Evolutionary conservation across 1,140 invertebrate genomes (phyloP).

Genomic region (Atopsyche davidsoni): DNA sequence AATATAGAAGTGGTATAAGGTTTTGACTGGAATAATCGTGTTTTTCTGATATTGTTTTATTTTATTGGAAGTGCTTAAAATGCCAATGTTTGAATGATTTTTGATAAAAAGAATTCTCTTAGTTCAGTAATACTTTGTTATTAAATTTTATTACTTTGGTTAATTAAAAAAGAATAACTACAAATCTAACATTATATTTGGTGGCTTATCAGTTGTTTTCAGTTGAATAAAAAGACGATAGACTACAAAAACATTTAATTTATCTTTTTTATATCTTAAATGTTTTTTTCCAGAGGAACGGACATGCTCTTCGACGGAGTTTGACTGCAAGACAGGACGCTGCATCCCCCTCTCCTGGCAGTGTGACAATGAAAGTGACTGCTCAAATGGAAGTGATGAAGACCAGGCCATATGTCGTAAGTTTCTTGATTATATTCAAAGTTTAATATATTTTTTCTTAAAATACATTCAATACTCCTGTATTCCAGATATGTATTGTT

Average conservation of each 20-base stretch:
- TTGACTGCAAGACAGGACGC: slow-evolving; percentile 64
- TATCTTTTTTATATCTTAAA: slow-evolving; percentile 7
- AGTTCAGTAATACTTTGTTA: no score
- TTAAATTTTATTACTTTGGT: background rate
- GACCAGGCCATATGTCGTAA: slow-evolving; percentile 61
- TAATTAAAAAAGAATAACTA: background rate
- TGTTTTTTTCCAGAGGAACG: slow-evolving; percentile 51
- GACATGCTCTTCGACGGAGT: slow-evolving; percentile 60
- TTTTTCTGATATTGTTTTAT: no score
- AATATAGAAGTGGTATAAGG: no score
- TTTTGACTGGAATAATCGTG: no score
- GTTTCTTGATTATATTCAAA: no score
- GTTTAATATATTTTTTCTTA: no score
- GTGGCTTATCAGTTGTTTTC: background rate
- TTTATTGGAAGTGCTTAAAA: no score
- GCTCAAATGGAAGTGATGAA: slow-evolving; percentile 69
- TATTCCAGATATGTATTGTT: background rate
- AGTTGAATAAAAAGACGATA: background rate
- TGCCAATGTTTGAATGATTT: no score
- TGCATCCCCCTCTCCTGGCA: slow-evolving; percentile 75
- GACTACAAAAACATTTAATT: background rate
- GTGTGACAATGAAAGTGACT: slow-evolving; percentile 73
- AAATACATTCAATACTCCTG: no score
- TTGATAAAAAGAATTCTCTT: no score
- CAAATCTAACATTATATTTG: background rate